Evolutionary conservation across 2,797 vertebrate genomes (phyloP).

Genomic region (Paguma larvata): DNA sequence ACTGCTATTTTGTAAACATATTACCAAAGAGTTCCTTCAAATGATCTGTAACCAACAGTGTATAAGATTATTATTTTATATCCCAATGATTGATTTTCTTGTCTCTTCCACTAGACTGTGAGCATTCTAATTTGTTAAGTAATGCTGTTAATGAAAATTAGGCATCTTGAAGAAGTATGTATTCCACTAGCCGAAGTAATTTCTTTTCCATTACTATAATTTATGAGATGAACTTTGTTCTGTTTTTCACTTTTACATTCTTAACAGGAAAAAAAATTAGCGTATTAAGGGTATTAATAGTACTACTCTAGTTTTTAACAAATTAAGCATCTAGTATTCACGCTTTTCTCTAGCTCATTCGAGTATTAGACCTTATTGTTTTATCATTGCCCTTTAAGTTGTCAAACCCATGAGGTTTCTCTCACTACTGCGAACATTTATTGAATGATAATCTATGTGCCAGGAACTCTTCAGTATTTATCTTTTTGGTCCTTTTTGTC

Average conservation of each 20-base stretch:
- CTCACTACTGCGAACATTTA: slow-evolving; percentile 44
- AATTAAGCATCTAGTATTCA: slow-evolving; percentile 26
- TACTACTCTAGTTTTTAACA: slow-evolving; percentile 20
- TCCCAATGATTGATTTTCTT: slow-evolving; percentile 63
- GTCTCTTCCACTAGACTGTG: background rate
- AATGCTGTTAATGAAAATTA: slow-evolving; percentile 64
- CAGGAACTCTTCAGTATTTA: slow-evolving; percentile 9
- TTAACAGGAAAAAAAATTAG: background rate
- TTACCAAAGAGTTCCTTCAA: slow-evolving; percentile 30
- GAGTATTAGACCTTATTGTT: background rate
- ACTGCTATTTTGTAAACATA: background rate
- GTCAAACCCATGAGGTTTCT: slow-evolving; percentile 26
- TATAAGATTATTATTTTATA: slow-evolving; percentile 5
- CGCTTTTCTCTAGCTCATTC: background rate
- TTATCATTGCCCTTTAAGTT: slow-evolving; percentile 63
- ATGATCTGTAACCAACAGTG: slow-evolving; percentile 18
- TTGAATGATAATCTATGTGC: slow-evolving; percentile 53
- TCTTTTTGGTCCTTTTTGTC: slow-evolving; percentile 53
- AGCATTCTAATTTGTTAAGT: slow-evolving; percentile 64
- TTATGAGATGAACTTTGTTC: slow-evolving; percentile 29
- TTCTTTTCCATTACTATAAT: slow-evolving; percentile 47
- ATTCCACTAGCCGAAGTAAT: slow-evolving; percentile 19
- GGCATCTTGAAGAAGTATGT: slow-evolving; percentile 52
- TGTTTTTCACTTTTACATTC: slow-evolving; percentile 54
- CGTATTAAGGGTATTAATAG: slow-evolving; percentile 52